phyloP scores from a whole-genome alignment of 2,888 invertebrate species.

The Anoncus sp. region DNA sequence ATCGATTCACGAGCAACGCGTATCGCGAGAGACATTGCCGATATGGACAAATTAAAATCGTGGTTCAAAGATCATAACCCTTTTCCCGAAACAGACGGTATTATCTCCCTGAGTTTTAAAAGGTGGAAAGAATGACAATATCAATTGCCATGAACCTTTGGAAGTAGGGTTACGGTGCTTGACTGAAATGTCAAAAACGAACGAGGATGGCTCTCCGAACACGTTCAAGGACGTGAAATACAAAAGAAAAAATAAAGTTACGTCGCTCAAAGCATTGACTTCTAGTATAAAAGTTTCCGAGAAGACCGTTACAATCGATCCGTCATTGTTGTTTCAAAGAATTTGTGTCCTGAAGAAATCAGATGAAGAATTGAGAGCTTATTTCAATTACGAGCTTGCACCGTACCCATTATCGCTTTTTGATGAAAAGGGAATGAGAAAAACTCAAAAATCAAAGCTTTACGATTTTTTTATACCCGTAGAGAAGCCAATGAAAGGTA shows the following conservation, averaged over 20 bases:
- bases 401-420: constrained; percentile 65
- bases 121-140: constrained; percentile 1
- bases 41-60: constrained; percentile 63
- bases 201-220: constrained; percentile 5
- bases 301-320: too few species aligned
- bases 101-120: constrained; percentile 21
- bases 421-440: constrained; percentile 56
- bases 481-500: constrained; percentile 61
- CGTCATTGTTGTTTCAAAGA: constrained; percentile 62
- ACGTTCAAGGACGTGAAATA: constrained; percentile 19
- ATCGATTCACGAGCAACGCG: too few species aligned
- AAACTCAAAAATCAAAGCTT: too few species aligned
- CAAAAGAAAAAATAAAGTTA: constrained; percentile 11
- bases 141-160: constrained; percentile 7
- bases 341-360: constrained; percentile 52
- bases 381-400: constrained; percentile 61
- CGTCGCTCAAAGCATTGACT: constrained; percentile 5
- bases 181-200: not conserved
- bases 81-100: not conserved
- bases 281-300: constrained; percentile 40
- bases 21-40: constrained; percentile 66
- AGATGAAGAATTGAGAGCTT: constrained; percentile 57
- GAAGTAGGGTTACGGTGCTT: not conserved
- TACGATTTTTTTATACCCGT: too few species aligned
- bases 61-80: constrained; percentile 63